Evolutionary conservation across 2,888 invertebrate species (phyloP).

Genomic region (Hirudinaria manillensis): DNA sequence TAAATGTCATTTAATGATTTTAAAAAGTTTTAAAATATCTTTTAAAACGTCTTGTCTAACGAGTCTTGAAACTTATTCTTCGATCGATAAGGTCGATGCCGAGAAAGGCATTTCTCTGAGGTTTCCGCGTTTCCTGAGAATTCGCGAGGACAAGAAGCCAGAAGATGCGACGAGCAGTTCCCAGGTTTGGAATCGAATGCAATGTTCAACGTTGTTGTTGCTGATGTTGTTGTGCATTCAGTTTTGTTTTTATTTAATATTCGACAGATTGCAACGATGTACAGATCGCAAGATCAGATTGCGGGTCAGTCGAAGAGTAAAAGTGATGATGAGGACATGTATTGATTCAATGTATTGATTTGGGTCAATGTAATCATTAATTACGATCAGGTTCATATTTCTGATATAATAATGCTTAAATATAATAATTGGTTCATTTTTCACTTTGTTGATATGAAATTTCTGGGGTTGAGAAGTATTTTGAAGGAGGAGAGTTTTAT

Average conservation of each 20-base stretch:
- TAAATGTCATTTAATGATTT: no score
- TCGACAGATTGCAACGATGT: constrained; percentile 79
- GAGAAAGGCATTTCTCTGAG: constrained; percentile 88
- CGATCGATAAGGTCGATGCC: constrained; percentile 64
- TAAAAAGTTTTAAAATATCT: no score
- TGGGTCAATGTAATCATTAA: no score
- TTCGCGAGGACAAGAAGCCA: constrained; percentile 81
- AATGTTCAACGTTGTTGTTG: neutral
- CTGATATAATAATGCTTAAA: no score
- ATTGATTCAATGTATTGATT: constrained; percentile 16
- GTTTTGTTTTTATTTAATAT: constrained; percentile 18
- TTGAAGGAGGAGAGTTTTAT: no score
- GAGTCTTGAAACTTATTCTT: neutral
- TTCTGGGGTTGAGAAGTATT: no score
- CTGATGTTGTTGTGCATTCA: neutral
- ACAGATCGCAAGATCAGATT: constrained; percentile 69
- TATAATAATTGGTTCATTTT: no score
- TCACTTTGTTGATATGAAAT: no score
- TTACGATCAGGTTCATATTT: no score
- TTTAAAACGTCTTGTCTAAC: no score
- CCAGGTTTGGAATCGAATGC: constrained; percentile 61
- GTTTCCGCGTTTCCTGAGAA: constrained; percentile 85
- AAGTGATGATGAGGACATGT: constrained; percentile 33
- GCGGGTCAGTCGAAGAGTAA: constrained; percentile 43
- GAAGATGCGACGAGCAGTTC: constrained; percentile 85